Conservation (phyloP, 2,888 invertebrate species). For the Cephus runcator region DNA sequence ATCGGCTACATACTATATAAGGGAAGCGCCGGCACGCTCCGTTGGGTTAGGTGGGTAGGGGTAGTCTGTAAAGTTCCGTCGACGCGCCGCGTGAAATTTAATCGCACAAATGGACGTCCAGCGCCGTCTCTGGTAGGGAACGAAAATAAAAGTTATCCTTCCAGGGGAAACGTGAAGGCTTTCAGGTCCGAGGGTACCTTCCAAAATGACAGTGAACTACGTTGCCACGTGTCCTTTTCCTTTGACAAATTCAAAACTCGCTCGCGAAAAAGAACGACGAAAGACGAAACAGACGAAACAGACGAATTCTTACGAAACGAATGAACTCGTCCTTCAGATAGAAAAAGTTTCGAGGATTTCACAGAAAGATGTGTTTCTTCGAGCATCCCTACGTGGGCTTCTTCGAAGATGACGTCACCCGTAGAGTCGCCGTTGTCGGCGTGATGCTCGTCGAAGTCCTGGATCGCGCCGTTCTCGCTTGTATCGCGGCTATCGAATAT, state of each 20-base stretch:
- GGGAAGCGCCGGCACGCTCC: too few species aligned
- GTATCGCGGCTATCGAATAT: slow-evolving; percentile 24
- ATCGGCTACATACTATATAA: too few species aligned
- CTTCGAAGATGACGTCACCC: slow-evolving; percentile 22
- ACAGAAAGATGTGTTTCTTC: slow-evolving; percentile 7
- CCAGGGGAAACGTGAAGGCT: slow-evolving; percentile 40
- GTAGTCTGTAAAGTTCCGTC: slow-evolving; percentile 50
- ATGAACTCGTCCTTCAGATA: too few species aligned
- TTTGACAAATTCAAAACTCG: too few species aligned
- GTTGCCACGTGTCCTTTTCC: too few species aligned
- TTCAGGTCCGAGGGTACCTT: background rate
- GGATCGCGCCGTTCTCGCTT: slow-evolving; percentile 20
- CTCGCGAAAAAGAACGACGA: slow-evolving; percentile 9
- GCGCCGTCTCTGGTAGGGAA: slow-evolving; percentile 22
- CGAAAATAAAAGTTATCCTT: slow-evolving; percentile 18
- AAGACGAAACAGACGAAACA: slow-evolving; percentile 12
- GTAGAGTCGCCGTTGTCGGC: slow-evolving; percentile 15
- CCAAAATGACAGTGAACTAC: too few species aligned
- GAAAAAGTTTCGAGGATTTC: too few species aligned
- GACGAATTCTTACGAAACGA: slow-evolving; percentile 1
- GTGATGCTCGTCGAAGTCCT: slow-evolving; percentile 17
- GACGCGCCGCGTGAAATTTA: slow-evolving; percentile 42
- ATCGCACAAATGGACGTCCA: slow-evolving; percentile 52
- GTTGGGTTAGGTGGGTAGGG: background rate
- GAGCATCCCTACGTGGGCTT: slow-evolving; percentile 26